Percentiles rank a stretch among this genome's conserved stretches.
Conservation (phyloP, 2,113 vertebrate species). For the Lophius piscatorius region DNA sequence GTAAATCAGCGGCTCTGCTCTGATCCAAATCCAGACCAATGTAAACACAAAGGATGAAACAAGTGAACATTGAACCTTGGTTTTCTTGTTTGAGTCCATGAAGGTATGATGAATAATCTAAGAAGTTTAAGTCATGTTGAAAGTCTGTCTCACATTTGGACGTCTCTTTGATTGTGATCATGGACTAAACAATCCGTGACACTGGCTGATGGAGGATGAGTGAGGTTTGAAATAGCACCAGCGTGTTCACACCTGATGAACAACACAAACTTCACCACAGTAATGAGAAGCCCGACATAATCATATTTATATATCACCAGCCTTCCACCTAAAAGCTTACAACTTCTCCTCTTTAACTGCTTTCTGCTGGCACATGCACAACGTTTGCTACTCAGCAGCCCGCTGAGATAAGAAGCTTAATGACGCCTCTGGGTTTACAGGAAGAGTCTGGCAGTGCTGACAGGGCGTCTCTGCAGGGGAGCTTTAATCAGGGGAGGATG, state of each 20-base stretch:
- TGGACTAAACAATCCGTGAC: no score
- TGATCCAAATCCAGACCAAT: no score
- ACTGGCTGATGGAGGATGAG: background rate
- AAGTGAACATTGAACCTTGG: no score
- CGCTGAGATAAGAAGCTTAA: slow-evolving; percentile 47
- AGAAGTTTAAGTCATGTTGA: no score
- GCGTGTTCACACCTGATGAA: slow-evolving; percentile 46
- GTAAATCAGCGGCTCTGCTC: no score
- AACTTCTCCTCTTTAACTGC: slow-evolving; percentile 22
- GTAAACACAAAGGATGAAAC: no score
- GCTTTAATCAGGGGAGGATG: slow-evolving; percentile 14
- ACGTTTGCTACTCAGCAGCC: slow-evolving; percentile 9
- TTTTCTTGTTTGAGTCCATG: no score
- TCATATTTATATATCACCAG: slow-evolving; percentile 18
- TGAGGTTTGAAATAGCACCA: slow-evolving; percentile 19
- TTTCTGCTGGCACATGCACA: slow-evolving; percentile 41
- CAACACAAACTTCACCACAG: slow-evolving; percentile 24
- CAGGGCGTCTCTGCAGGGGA: slow-evolving; percentile 26
- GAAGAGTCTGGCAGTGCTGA: slow-evolving; percentile 14
- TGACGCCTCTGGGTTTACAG: background rate
- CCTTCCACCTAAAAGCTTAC: slow-evolving; percentile 36
- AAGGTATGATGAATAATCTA: no score
- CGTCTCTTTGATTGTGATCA: no score
- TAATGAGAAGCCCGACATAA: slow-evolving; percentile 17
- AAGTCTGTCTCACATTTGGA: no score